Base-by-base conservation (phyloP, 1,140 invertebrate species). In the Ganaspis sp. region DNA sequence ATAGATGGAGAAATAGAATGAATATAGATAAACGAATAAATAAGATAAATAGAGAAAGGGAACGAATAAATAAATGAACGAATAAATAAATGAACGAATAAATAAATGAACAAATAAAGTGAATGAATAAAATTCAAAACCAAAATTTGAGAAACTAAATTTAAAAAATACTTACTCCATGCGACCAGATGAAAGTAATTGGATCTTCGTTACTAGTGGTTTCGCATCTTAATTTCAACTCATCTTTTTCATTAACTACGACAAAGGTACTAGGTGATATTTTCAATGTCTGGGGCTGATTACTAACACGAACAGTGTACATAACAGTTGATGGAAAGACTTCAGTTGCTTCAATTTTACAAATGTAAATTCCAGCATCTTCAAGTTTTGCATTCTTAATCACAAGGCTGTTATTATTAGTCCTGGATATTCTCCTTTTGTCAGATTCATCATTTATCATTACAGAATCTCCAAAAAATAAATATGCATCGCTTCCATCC, bases 321-420 rank as follows among this genome's bases (percentile, higher is more conserved):
- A 9, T 29, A 21, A 64, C 45, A 49, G 23, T 29, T n/a, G 15
- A n/a, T 26, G 58, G 58, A 4, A 26, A 11, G 15, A 26, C 4
- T 64, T 26, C 26, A 29, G 4, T 26, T 64, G 23, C 12, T 17
- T 15, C 15, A 17, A 64, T 21, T 15, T 29, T 4, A 29, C 58
- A 64, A 9, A 29, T 21, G n/a, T 64, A 64, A 26, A 26, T 64
- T n/a, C 9, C 58, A 29, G 12, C 6, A 29, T 64, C 58, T 29
- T 26, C 12, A 29, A 29, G 11, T 1, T n/a, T 26, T n/a, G 58
- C 58, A 64, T 64, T 26, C 12, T 15, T 64, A 29, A 64, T 64
- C 11, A 64, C 58, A 29, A 64, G 58, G n/a, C 23, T 64, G 9
- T 64, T 64, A 64, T 64, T 64, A 26, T 64, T 12, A n/a, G 23